Evolutionary conservation across 2,113 vertebrate species (phyloP).

Genomic region (Gallinago jamesoni): DNA sequence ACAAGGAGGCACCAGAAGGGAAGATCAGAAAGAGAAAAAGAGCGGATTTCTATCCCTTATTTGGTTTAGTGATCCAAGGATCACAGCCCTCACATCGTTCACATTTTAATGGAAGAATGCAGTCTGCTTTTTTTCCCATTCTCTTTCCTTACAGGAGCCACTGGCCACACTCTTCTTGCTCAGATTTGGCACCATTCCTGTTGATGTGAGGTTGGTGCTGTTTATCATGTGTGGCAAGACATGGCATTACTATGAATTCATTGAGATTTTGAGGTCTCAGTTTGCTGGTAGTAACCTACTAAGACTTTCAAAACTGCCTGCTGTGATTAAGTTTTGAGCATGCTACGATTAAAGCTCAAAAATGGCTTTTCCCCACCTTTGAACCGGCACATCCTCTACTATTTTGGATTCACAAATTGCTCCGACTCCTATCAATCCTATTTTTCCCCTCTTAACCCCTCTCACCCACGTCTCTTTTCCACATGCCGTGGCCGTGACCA

Average conservation of each 20-base stretch:
- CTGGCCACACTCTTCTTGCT: neutral
- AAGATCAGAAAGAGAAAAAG: neutral
- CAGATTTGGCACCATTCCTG: neutral
- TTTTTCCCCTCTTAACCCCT: neutral
- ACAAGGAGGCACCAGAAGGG: neutral
- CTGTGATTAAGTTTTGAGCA: neutral
- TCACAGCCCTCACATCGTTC: neutral
- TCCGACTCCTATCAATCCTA: fast-evolving
- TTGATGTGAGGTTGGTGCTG: neutral
- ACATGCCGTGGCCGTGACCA: fast-evolving
- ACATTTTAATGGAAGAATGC: constrained; percentile 10
- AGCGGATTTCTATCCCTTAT: constrained; percentile 26
- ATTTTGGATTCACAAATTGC: neutral
- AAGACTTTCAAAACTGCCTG: neutral
- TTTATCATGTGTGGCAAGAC: neutral
- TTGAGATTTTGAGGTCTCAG: neutral
- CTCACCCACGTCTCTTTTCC: neutral
- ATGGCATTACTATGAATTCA: neutral
- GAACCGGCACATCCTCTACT: neutral
- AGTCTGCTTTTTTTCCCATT: neutral
- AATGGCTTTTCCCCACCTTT: neutral
- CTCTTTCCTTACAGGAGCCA: neutral
- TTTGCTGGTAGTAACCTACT: neutral
- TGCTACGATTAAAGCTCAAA: neutral
- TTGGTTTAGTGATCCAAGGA: constrained; percentile 24